Evolutionary conservation across 2,888 invertebrate species (phyloP), one percentile per base, ranked within the genome.

Genomic region (Lysandra coridon): DNA sequence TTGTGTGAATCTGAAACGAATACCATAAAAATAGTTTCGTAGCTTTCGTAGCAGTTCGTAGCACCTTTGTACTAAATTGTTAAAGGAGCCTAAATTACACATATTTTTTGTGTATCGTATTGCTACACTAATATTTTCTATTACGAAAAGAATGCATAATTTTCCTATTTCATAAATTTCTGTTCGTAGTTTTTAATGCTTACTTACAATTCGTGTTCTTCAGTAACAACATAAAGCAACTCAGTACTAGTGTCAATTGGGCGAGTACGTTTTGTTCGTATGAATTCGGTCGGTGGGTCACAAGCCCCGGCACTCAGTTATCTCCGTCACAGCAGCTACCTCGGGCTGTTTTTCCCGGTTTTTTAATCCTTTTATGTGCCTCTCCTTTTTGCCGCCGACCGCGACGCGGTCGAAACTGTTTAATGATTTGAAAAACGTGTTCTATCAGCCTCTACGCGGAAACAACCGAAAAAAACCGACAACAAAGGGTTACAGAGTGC

Each of bases 361-460:
- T 90, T 87, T 84, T 83, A 83, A 84, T 88, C 88, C 88, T 88
- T 88, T 91, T 90, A 88, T 84, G 84, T 84, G 86, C 88, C 89
- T 86, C 87, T 88, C 88, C 88, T 88, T 90, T 90, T 89, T 88
- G 87, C 90, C 85, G 85, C 83, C 84, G 83, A 90, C 91, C 90
- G 89, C 90, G 90, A 80, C 84, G 83, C 90, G 92, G 90, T 91
- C 91, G 90, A 92, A 93, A 94, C 94, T 92, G 94, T 93, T 94
- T 94, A 94, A 94, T 93, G 94, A 94, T 94, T 94, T 93, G 94
- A 94, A 94, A 93, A 94, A 94, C 94, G 94, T 94, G 94, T 94
- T 94, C 93, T 94, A 94, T 94, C 94, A 93, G 93, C 92, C 90
- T 93, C 91, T 92, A 90, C 90, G 89, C 91, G 91, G 94, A 90